Evolutionary conservation across 2,888 invertebrate species (phyloP).

Genomic region (Lepetodrilus schrolli): DNA sequence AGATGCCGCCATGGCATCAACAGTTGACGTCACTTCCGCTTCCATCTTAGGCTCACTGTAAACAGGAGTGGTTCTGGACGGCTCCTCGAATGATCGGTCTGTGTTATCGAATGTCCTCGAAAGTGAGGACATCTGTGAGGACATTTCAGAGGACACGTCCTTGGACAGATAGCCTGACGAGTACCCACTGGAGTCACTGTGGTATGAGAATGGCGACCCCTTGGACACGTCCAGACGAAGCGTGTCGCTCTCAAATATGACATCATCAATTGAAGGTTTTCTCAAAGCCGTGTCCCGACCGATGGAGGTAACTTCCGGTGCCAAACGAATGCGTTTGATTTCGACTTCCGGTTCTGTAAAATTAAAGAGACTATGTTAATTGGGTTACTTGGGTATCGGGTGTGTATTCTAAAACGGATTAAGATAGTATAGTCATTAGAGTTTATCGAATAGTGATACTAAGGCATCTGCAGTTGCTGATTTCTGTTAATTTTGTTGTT

Average conservation of each 20-base stretch:
- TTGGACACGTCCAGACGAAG: neutral
- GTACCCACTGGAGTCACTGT: conserved; percentile 3
- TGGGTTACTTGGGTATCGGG: neutral
- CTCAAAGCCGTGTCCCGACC: neutral
- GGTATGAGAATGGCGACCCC: conserved; percentile 7
- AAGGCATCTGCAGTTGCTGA: too few relatives aligned
- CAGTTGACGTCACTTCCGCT: neutral
- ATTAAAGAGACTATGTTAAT: neutral
- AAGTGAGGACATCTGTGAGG: neutral
- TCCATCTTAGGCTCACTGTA: neutral
- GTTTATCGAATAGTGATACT: too few relatives aligned
- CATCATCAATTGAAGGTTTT: neutral
- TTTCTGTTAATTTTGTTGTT: too few relatives aligned
- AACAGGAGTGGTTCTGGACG: neutral
- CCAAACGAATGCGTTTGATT: neutral
- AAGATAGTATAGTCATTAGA: neutral
- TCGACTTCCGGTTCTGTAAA: neutral
- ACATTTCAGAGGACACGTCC: neutral
- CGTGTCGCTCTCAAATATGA: neutral
- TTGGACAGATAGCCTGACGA: neutral
- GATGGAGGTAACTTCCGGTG: neutral
- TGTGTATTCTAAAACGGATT: neutral
- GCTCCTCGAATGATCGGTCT: neutral
- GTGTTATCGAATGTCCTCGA: neutral
- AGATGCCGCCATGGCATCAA: neutral